These are phyloP conservation scores for Spilarctia lutea DNA, from an alignment of 2,888 invertebrate species.

Conservation along the genomic window DNA sequence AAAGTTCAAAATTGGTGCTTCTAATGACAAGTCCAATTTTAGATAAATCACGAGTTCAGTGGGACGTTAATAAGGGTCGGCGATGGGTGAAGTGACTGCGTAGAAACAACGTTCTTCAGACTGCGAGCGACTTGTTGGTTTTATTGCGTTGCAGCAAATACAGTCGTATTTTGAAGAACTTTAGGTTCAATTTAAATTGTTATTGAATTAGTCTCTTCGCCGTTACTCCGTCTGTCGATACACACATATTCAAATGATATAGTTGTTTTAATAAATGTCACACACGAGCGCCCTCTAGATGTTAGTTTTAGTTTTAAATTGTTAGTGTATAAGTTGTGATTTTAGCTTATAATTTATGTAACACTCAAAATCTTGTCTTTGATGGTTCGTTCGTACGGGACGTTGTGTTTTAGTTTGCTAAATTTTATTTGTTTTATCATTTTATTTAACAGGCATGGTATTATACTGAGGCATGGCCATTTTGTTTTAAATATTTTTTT, in stretches of 20 bases:
- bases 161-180: too few species aligned
- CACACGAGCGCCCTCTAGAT: conserved; percentile 17
- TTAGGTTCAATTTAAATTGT: too few species aligned
- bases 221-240: too few species aligned
- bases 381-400: conserved; percentile 39
- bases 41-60: neutral
- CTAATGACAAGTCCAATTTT: neutral
- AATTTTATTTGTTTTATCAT: conserved; percentile 62
- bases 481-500: conserved; percentile 41
- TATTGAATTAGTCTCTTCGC: too few species aligned
- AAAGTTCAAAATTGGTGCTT: too few species aligned
- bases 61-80: too few species aligned
- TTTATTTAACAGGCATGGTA: conserved; percentile 31
- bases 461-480: conserved; percentile 47
- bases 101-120: too few species aligned
- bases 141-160: too few species aligned
- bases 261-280: conserved; percentile 8
- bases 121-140: too few species aligned
- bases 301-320: conserved; percentile 45
- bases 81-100: too few species aligned
- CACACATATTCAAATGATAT: too few species aligned
- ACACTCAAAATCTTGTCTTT: conserved; percentile 25
- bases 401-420: conserved; percentile 66
- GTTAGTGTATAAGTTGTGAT: conserved; percentile 49
- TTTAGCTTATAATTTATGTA: conserved; percentile 39